These are phyloP conservation scores for Cheumatopsyche charites DNA, from an alignment of 1,140 invertebrate genomes.

Conservation along the genomic window DNA sequence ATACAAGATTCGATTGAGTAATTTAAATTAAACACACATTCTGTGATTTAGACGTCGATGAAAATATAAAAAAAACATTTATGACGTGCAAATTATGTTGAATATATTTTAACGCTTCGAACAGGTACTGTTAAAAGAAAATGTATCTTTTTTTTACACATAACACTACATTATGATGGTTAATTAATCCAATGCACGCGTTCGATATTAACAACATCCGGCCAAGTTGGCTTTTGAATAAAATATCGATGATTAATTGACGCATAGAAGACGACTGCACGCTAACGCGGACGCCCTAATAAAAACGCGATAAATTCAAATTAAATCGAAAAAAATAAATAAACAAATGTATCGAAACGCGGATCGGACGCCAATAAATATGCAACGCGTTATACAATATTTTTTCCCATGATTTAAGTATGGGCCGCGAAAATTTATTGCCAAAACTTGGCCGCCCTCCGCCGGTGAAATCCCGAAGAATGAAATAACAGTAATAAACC, in stretches of 20 bases:
- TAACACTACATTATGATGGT: background rate
- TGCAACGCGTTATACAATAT: background rate
- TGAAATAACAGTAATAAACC: slow-evolving; percentile 44
- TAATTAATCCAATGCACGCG: slow-evolving; percentile 12
- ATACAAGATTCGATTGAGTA: too few species aligned
- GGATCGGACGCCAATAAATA: too few species aligned
- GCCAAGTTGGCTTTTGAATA: background rate
- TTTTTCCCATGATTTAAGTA: slow-evolving; percentile 19
- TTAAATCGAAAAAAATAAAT: background rate
- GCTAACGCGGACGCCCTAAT: background rate
- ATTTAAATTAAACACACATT: too few species aligned
- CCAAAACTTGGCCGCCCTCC: slow-evolving; percentile 12
- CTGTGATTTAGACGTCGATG: too few species aligned
- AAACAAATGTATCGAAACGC: background rate
- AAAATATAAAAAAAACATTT: too few species aligned
- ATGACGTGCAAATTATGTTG: too few species aligned
- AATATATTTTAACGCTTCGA: too few species aligned
- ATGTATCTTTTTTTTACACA: too few species aligned
- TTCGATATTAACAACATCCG: slow-evolving; percentile 8
- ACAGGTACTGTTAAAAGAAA: too few species aligned
- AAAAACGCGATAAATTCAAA: slow-evolving; percentile 2
- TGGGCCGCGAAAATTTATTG: slow-evolving; percentile 31
- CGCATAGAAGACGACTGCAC: background rate
- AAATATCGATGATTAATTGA: slow-evolving; percentile 4
- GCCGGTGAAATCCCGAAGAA: slow-evolving; percentile 14